Evolutionary conservation across 2,888 invertebrate genomes (phyloP).

Genomic region (Patella ulyssiponensis): DNA sequence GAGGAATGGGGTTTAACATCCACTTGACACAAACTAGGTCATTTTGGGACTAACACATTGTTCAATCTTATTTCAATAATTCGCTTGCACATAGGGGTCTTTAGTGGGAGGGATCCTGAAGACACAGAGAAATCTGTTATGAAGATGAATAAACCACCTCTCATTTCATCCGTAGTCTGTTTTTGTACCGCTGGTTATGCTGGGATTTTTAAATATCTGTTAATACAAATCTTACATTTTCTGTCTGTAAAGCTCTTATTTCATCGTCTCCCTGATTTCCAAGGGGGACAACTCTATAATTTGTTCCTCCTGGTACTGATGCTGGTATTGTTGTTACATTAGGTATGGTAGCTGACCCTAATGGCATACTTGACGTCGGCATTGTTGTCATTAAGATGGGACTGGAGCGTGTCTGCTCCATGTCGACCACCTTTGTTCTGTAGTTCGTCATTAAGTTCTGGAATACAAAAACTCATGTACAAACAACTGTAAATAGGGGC

Average conservation of each 20-base stretch:
- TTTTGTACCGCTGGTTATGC: too few species aligned
- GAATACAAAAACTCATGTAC: conserved; percentile 1
- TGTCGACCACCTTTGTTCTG: conserved; percentile 57
- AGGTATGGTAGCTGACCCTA: not conserved
- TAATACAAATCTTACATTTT: conserved; percentile 60
- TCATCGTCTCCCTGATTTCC: conserved; percentile 56
- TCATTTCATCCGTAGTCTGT: too few species aligned
- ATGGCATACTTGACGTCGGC: not conserved
- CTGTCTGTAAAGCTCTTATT: conserved; percentile 61
- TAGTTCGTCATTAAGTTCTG: conserved; percentile 67
- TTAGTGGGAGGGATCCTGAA: too few species aligned
- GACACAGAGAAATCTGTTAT: too few species aligned
- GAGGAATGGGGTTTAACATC: too few species aligned
- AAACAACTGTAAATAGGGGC: too few species aligned
- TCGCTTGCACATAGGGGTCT: too few species aligned
- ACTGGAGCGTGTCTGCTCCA: conserved; percentile 58
- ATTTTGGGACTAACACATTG: too few species aligned
- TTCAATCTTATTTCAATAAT: too few species aligned
- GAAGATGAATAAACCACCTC: too few species aligned
- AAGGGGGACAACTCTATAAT: conserved; percentile 45
- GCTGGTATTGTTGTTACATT: not conserved
- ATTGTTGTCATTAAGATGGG: conserved; percentile 47
- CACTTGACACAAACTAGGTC: too few species aligned
- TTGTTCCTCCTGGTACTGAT: not conserved
- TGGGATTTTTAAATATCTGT: not conserved